Evolutionary conservation across 2,888 invertebrate genomes (phyloP), one percentile per base, ranked within the genome.

Genomic region (Meghimatium bilineatum): DNA sequence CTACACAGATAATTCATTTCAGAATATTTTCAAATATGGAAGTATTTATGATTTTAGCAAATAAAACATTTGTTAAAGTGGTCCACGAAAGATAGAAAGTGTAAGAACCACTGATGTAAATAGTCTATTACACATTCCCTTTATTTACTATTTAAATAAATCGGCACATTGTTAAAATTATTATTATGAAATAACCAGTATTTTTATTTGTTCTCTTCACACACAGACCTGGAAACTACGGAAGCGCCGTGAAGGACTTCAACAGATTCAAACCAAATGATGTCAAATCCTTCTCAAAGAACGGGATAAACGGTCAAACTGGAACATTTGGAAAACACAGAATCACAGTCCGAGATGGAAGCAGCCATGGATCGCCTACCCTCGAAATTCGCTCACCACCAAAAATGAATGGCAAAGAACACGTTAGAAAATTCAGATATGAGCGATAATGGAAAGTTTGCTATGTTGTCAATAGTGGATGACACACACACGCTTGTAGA

Each of bases 381-480:
- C 72, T 87, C 63, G 84, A 85, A 52, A 80, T 87, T 34, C 80
- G 82, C 36, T 82, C 85, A 8, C 75, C 85, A 20, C 75, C 85
- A 20, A 81, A 78, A 63, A 38, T 80, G 20, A 78, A 84, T 71
- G 82, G 85, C 10, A n/a, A n/a, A n/a, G 78, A 77, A 2, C 29
- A 74, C 52, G 49, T 85, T 52, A 34, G 87, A 34, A 87, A 87
- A 78, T 85, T 87, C 85, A 83, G 87, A 76, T 87, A 80, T 79
- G 23, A 52, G 3, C 17, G 32, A 32, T 23, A 74, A 1, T 52
- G 6, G 10, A 76, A 20, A 38, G 60, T 32, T 8, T 8, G 6
- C 5, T 8, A 5, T 8, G 44, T 44, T 12, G 6, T 8, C 12
- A 44, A 5, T 5, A 44, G 44, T 8, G 12, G 6, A 44, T 44